These are phyloP conservation scores for Aurelia coerulea DNA, from an alignment of 30 jellyfish, hydroid and myxozoan species.

Conservation along the genomic window DNA sequence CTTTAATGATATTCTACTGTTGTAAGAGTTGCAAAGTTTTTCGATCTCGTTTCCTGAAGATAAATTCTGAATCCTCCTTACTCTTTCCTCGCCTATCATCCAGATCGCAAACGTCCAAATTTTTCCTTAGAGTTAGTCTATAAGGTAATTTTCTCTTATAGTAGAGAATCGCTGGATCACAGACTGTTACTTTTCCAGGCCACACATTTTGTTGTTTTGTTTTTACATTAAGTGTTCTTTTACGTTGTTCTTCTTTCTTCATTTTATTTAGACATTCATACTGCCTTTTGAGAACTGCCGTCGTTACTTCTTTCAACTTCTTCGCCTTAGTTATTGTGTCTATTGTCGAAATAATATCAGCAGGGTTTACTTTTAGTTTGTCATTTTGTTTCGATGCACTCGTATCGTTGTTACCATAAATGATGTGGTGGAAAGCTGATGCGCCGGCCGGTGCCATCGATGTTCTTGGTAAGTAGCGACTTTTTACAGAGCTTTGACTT, in stretches of 20 bases:
- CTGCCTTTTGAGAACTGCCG: not conserved
- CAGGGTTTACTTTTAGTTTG: not conserved
- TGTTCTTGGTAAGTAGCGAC: too few species aligned
- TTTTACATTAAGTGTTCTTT: not conserved
- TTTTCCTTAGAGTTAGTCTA: not conserved
- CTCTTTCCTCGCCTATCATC: conserved; percentile 29
- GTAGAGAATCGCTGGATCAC: not conserved
- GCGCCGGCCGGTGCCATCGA: too few species aligned
- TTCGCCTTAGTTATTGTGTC: not conserved
- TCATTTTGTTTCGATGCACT: not conserved
- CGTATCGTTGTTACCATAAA: not conserved
- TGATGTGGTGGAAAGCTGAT: not conserved
- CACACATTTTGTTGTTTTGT: conserved; percentile 4
- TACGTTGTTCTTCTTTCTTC: not conserved
- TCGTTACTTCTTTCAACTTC: not conserved
- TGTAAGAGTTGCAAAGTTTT: conserved; percentile 1
- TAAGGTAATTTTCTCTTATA: too few species aligned
- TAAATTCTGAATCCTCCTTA: conserved; percentile 3
- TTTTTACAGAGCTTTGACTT: too few species aligned
- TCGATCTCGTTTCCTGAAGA: conserved; percentile 17
- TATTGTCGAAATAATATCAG: not conserved
- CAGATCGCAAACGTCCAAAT: not conserved
- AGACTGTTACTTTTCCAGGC: not conserved
- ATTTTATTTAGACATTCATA: not conserved
- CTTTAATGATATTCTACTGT: not conserved